Conservation (phyloP, 2,888 invertebrate species). For the Scaptomyza parva region DNA sequence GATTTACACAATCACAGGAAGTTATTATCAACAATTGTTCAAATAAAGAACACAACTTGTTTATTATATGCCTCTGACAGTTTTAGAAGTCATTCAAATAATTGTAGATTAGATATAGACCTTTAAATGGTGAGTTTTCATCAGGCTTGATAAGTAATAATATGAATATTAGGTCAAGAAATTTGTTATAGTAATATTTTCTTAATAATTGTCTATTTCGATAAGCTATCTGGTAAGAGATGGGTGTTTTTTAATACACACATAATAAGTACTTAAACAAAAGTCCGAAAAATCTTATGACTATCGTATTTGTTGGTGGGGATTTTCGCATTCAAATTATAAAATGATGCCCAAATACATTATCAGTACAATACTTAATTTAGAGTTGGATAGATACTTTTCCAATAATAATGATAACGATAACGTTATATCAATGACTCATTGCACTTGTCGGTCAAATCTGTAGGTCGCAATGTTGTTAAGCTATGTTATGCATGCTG, state of each 20-base stretch:
- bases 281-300: too few species aligned
- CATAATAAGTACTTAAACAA: too few species aligned
- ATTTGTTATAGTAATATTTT: background rate
- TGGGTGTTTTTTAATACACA: too few species aligned
- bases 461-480: background rate
- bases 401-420: conserved; percentile 11
- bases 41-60: conserved; percentile 16
- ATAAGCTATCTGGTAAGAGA: too few species aligned
- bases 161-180: conserved; percentile 26
- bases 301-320: too few species aligned
- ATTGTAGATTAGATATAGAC: conserved; percentile 35
- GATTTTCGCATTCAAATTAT: conserved; percentile 2
- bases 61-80: background rate
- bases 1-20: conserved; percentile 46
- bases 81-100: conserved; percentile 23
- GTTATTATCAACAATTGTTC: conserved; percentile 40
- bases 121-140: conserved; percentile 1
- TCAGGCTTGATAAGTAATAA: background rate
- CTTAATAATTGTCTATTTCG: background rate
- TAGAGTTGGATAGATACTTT: conserved; percentile 27
- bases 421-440: conserved; percentile 32
- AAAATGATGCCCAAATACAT: background rate
- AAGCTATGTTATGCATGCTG: background rate
- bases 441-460: conserved; percentile 4
- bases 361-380: conserved; percentile 20